Conservation (phyloP, 2,113 vertebrate species). For the Crotalus helleri region DNA sequence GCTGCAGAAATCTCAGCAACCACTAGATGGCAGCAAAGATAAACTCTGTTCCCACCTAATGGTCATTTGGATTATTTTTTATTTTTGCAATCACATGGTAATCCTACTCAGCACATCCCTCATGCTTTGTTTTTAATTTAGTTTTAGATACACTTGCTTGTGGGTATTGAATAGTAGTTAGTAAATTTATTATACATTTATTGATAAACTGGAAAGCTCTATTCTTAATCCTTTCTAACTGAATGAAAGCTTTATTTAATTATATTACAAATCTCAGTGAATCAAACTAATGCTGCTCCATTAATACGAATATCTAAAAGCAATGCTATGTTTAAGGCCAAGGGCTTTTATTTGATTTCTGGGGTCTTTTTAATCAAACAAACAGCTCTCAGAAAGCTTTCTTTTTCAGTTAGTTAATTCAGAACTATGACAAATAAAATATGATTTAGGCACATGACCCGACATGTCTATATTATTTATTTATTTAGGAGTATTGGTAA, state of each 20-base stretch:
- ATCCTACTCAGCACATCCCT: neutral
- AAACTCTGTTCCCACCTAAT: neutral
- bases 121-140: neutral
- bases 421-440: neutral
- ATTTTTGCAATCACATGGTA: neutral
- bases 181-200: neutral
- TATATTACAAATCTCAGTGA: neutral
- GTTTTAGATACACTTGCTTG: neutral
- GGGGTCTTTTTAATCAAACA: neutral
- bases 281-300: neutral
- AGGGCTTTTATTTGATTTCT: neutral
- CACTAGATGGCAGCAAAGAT: neutral
- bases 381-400: neutral
- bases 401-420: neutral
- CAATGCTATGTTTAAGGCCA: neutral
- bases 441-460: neutral
- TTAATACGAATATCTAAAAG: neutral
- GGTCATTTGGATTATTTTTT: neutral
- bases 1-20: neutral
- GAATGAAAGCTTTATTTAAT: neutral
- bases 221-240: neutral
- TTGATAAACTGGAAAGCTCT: neutral
- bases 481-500: neutral
- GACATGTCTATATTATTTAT: neutral
- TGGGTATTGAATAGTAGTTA: neutral